phyloP scores from a whole-genome alignment of 1,140 invertebrate genomes.

The Apis dorsata region DNA sequence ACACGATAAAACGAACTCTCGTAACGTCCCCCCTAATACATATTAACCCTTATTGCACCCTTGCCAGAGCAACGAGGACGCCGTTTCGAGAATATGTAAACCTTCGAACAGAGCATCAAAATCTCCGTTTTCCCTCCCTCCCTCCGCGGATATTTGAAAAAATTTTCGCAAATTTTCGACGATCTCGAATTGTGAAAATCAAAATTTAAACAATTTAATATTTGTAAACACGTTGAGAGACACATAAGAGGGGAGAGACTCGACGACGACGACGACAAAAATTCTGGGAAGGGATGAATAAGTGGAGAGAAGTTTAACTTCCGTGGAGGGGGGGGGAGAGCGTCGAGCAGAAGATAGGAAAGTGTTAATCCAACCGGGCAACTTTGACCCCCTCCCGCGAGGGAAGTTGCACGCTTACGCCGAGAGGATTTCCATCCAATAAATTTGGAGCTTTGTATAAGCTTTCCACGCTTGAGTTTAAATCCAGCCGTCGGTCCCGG shows the following conservation, averaged over 20 bases:
- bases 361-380: conserved; percentile 79
- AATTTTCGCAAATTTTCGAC: too few relatives aligned
- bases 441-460: conserved; percentile 81
- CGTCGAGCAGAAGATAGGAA: conserved; percentile 78
- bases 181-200: too few relatives aligned
- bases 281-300: conserved; percentile 12
- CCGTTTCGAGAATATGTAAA: conserved; percentile 47
- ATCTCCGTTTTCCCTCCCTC: conserved; percentile 8
- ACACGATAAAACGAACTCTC: conserved; percentile 41
- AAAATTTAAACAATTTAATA: too few relatives aligned
- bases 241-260: not conserved
- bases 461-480: conserved; percentile 80
- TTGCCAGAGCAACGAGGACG: not conserved
- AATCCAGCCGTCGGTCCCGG: conserved; percentile 74
- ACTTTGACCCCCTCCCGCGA: conserved; percentile 75
- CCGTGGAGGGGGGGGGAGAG: conserved; percentile 61
- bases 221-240: too few relatives aligned
- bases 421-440: conserved; percentile 80
- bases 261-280: not conserved
- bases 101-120: conserved; percentile 17
- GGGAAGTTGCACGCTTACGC: conserved; percentile 78
- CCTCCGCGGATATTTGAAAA: not conserved
- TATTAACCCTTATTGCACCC: conserved; percentile 54
- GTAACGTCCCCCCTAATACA: conserved; percentile 57
- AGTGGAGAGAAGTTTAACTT: conserved; percentile 21